A percentile compares a stretch with the other conserved stretches of the same genome.
These are phyloP conservation scores for Nipponacmea schrenckii DNA, from an alignment of 2,888 invertebrate genomes.

Conservation along the genomic window DNA sequence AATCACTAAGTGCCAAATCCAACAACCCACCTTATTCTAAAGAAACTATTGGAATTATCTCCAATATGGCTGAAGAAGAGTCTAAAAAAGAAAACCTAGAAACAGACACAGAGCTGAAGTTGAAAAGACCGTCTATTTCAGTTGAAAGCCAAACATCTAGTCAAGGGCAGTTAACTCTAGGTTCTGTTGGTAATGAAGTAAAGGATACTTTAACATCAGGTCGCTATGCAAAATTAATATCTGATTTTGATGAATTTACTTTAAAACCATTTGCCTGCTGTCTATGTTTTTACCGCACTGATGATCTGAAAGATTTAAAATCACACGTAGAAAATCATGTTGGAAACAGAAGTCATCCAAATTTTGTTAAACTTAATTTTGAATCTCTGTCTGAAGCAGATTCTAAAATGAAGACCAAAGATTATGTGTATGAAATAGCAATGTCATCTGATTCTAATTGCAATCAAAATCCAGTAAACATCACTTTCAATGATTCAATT, in stretches of 20 bases:
- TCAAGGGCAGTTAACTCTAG: background rate
- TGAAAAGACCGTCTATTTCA: background rate
- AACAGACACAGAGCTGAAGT: background rate
- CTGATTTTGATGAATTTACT: constrained; percentile 43
- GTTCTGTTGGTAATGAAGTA: background rate
- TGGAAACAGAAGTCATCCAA: constrained; percentile 27
- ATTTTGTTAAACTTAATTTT: constrained; percentile 27
- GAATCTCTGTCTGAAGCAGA: background rate
- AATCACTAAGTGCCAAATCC: background rate
- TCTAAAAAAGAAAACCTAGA: background rate
- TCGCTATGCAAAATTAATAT: constrained; percentile 37
- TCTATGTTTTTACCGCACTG: constrained; percentile 41
- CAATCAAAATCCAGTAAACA: background rate
- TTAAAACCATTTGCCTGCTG: constrained; percentile 40
- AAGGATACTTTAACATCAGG: constrained; percentile 30
- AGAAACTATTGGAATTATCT: background rate
- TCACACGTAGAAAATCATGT: constrained; percentile 39
- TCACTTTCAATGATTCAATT: background rate
- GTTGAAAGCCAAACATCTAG: background rate
- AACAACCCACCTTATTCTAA: background rate
- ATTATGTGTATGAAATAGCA: background rate
- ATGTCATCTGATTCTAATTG: background rate
- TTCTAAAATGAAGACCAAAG: background rate
- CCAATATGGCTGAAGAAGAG: background rate
- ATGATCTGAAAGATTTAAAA: constrained; percentile 22